Percentiles rank a stretch among this genome's conserved stretches.
Evolutionary conservation across 2,888 invertebrate genomes (phyloP).

Genomic region (Leucophenga maculata): DNA sequence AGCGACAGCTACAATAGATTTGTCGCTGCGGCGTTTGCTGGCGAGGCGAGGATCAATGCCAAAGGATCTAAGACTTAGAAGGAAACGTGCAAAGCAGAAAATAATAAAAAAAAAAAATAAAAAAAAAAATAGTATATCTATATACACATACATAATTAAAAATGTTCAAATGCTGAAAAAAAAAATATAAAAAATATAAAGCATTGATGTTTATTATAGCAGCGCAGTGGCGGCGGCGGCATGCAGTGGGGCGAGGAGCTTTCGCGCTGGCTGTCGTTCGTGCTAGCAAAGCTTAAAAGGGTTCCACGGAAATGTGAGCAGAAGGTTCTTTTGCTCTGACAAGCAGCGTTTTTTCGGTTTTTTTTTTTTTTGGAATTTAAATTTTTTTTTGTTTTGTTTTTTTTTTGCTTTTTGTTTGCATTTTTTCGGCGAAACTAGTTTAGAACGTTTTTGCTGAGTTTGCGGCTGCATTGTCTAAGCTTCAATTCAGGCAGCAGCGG

Average conservation of each 20-base stretch:
- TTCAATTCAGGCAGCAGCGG: too few relatives aligned
- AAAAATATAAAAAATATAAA: constrained; percentile 31
- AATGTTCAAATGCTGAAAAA: constrained; percentile 56
- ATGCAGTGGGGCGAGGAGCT: constrained; percentile 30
- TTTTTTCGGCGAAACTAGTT: constrained; percentile 1
- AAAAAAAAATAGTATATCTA: background rate
- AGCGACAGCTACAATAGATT: constrained; percentile 27
- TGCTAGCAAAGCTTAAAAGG: background rate
- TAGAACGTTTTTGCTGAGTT: constrained; percentile 21
- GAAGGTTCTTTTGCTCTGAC: constrained; percentile 50
- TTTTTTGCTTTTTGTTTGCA: constrained; percentile 29
- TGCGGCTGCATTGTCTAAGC: constrained; percentile 11
- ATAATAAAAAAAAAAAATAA: background rate
- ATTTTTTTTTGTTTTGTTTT: constrained; percentile 39
- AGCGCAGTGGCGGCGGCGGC: constrained; percentile 26
- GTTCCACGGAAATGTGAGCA: constrained; percentile 55
- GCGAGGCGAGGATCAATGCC: constrained; percentile 23
- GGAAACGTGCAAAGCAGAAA: constrained; percentile 8
- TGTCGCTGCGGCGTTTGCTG: constrained; percentile 44
- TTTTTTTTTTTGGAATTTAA: constrained; percentile 15
- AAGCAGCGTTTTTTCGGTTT: constrained; percentile 48
- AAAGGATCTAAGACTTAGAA: constrained; percentile 7
- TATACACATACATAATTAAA: background rate
- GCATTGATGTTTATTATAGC: constrained; percentile 42
- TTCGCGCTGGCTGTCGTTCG: constrained; percentile 9